Evolutionary conservation across 2,113 vertebrate genomes (phyloP), one percentile per base, ranked within the genome.

Genomic region (Serranochromis macrocephalus): DNA sequence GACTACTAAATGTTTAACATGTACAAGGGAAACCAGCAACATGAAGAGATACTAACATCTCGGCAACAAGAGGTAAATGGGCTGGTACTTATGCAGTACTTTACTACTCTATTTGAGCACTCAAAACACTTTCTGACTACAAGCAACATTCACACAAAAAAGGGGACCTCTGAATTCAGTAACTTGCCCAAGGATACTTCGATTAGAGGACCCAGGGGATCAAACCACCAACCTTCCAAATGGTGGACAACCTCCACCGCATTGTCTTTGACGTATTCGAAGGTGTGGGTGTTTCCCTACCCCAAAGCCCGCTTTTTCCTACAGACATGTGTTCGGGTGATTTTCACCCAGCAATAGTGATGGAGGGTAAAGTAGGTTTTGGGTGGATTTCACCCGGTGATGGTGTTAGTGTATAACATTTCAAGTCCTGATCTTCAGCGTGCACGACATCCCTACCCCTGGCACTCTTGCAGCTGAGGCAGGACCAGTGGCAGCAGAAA

Each of bases 111-210:
- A 68, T 68, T 68, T 40, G 19, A 38, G 19, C 33, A 38, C 11
- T 38, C 19, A 38, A n/a, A 68, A 38, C 33, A 38, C 19, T 68
- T 68, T 38, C 6, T 21, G 33, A 38, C 33, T 38, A 38, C 63
- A 38, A 38, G 7, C 63, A 68, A 66, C 4, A 2, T 38, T n/a
- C 61, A 21, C 61, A 66, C 33, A 66, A 19, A 61, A 31, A 33
- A 10, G 16, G 2, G 26, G 10, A 21, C 2, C 36, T 0, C 63
- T 40, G 63, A 7, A 29, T 57, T 57, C 0, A 57, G 54, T 57
- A 57, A 16, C 13, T 29, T 57, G 24, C 13, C 55, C 12, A 6
- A 71, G 36, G n/a, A 14, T 71, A 21, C 12, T 71, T 71, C 0
- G 2, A 68, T 19, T 63, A 33, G 5, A 33, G 9, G 58, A 63